phyloP scores from a whole-genome alignment of 2,797 vertebrate genomes.

The Pyrrhura leucotis region DNA sequence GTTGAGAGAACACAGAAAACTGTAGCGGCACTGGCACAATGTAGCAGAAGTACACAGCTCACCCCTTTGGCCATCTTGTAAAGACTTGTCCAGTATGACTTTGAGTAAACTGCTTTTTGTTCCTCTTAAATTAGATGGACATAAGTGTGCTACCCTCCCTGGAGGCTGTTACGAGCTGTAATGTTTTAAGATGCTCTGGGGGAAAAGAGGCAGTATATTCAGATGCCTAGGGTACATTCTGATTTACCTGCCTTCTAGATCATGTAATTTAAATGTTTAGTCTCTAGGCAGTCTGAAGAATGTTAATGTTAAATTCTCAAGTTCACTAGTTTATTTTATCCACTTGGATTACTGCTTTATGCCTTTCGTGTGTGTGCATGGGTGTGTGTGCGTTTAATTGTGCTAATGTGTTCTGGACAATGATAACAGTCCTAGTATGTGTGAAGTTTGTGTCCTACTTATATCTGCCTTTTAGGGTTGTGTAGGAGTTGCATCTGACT shows the following conservation, averaged over 20 bases:
- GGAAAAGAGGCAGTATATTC: background rate
- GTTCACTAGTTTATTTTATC: background rate
- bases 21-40: accelerated
- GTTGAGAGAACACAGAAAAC: background rate
- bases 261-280: background rate
- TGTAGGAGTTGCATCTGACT: background rate
- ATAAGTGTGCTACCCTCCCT: background rate
- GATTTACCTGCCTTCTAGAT: background rate
- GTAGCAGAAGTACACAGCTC: background rate
- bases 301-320: background rate
- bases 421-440: background rate
- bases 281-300: background rate
- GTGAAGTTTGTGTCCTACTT: background rate
- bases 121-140: background rate
- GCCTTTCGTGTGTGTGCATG: background rate
- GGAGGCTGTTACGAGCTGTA: background rate
- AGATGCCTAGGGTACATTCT: background rate
- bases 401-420: background rate
- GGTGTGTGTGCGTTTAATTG: background rate
- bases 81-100: background rate
- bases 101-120: background rate
- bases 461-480: background rate
- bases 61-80: too few relatives aligned
- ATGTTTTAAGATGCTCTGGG: background rate
- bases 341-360: background rate